A percentile compares a stretch with the other conserved stretches of the same genome.
These are phyloP conservation scores for Burhinus oedicnemus DNA, from an alignment of 2,113 vertebrate species.

Conservation along the genomic window DNA sequence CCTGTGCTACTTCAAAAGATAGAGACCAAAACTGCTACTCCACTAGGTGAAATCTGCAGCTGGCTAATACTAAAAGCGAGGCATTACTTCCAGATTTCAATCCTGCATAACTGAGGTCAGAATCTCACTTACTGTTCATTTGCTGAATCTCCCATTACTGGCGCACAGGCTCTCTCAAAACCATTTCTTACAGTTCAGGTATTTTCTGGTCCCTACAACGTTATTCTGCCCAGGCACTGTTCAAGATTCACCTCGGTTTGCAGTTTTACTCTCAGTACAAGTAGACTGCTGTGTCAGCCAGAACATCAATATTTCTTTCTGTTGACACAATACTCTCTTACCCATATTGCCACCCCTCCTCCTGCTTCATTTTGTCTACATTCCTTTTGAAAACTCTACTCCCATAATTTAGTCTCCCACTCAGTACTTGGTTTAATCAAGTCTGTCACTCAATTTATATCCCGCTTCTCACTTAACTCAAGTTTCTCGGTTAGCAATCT, in stretches of 20 bases:
- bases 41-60: neutral
- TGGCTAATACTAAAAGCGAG: neutral
- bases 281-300: constrained; percentile 54
- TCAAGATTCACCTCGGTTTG: constrained; percentile 17
- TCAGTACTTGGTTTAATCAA: constrained; percentile 69
- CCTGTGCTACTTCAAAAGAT: neutral
- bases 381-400: constrained; percentile 41
- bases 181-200: neutral
- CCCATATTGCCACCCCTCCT: constrained; percentile 52
- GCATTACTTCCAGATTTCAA: neutral
- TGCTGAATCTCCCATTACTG: neutral
- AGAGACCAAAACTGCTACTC: neutral
- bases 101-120: neutral
- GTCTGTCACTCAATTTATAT: constrained; percentile 69
- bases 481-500: constrained; percentile 57
- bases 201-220: neutral
- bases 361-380: constrained; percentile 50
- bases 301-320: constrained; percentile 69
- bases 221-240: neutral
- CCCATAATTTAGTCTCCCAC: constrained; percentile 66
- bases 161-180: neutral
- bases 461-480: constrained; percentile 33
- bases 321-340: constrained; percentile 64
- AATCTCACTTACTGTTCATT: neutral
- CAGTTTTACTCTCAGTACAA: neutral